These are phyloP conservation scores for Gulo gulo DNA, from an alignment of 2,113 vertebrate species.

Conservation along the genomic window DNA sequence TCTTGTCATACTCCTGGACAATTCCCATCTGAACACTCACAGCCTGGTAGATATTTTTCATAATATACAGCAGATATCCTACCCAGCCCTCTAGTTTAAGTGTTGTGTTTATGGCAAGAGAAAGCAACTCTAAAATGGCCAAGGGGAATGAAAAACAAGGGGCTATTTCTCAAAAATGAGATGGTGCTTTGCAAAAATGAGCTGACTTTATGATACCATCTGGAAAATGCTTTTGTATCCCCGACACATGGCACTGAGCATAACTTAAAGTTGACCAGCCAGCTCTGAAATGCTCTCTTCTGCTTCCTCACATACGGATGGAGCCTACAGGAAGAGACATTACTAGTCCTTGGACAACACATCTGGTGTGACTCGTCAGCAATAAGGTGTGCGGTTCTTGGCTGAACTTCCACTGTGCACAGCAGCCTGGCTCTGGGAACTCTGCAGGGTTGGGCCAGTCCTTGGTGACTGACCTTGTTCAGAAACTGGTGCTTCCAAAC, in stretches of 20 bases:
- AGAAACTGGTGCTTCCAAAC: not conserved
- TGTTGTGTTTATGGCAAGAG: constrained; percentile 35
- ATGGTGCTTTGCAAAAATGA: constrained; percentile 67
- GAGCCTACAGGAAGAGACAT: constrained; percentile 27
- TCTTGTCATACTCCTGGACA: not conserved
- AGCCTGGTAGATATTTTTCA: not conserved
- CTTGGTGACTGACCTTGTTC: not conserved
- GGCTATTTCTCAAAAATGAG: constrained; percentile 62
- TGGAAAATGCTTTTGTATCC: constrained; percentile 74
- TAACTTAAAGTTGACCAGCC: constrained; percentile 64
- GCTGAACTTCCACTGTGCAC: constrained; percentile 14
- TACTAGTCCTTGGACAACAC: constrained; percentile 53
- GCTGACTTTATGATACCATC: constrained; percentile 65
- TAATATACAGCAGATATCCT: not conserved
- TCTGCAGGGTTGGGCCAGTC: not conserved
- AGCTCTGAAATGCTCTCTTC: constrained; percentile 40
- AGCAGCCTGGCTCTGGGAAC: not conserved
- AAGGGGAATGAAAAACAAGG: constrained; percentile 53
- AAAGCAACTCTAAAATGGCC: constrained; percentile 21
- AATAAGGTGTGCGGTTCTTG: not conserved
- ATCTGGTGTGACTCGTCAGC: constrained; percentile 37
- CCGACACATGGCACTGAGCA: constrained; percentile 38
- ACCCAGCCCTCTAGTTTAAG: not conserved
- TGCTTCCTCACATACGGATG: constrained; percentile 50
- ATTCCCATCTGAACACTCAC: not conserved